phyloP scores from a whole-genome alignment of 2,113 vertebrate species.

The Ia io region DNA sequence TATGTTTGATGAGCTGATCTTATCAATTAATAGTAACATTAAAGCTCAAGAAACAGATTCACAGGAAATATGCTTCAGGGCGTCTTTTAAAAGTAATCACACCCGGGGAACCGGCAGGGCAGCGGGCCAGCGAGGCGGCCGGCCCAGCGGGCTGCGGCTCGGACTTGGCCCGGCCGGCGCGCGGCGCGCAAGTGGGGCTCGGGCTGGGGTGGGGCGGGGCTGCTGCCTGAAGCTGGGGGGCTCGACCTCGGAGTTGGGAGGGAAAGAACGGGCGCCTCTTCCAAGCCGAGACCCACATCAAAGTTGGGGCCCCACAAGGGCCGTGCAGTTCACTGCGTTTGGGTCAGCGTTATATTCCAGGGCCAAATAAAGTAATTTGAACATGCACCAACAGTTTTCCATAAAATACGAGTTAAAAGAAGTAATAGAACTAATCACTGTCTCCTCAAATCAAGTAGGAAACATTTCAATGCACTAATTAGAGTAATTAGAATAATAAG shows the following conservation, averaged over 20 bases:
- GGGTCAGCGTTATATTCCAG: slow-evolving; percentile 76
- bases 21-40: slow-evolving; percentile 83
- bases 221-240: not conserved
- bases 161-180: not conserved
- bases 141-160: not conserved
- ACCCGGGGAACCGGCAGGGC: not conserved
- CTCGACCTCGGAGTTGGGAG: not conserved
- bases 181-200: not conserved
- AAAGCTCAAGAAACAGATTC: slow-evolving; percentile 76
- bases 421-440: slow-evolving; percentile 88
- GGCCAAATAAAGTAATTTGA: slow-evolving; percentile 83
- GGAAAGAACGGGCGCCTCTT: slow-evolving; percentile 41
- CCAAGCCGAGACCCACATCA: slow-evolving; percentile 66
- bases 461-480: slow-evolving; percentile 91
- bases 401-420: slow-evolving; percentile 87
- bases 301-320: slow-evolving; percentile 57
- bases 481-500: slow-evolving; percentile 93
- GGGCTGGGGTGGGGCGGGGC: not conserved
- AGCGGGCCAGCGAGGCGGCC: not conserved
- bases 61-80: slow-evolving; percentile 47
- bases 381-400: slow-evolving; percentile 84
- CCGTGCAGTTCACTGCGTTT: slow-evolving; percentile 73
- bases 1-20: slow-evolving; percentile 81
- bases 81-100: slow-evolving; percentile 37
- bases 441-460: slow-evolving; percentile 90